phyloP scores from a whole-genome alignment of 1,140 invertebrate species.

The Coenobita brevimanus region DNA sequence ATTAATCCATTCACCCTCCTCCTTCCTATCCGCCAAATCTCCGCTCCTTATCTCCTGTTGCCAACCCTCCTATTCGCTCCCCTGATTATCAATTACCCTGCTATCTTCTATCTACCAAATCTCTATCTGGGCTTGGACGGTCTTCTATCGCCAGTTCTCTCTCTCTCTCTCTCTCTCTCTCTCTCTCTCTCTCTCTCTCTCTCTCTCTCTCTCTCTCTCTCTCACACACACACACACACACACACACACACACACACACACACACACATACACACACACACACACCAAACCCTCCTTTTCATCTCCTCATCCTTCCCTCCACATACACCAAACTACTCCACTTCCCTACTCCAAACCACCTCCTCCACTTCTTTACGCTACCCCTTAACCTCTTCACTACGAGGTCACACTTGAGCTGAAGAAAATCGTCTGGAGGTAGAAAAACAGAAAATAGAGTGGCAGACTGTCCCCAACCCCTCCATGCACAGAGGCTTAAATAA shows the following conservation, averaged over 20 bases:
- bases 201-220: slow-evolving; percentile 27
- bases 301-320: background rate
- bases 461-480: too few relatives aligned
- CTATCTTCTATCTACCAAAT: background rate
- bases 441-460: too few relatives aligned
- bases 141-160: too few relatives aligned
- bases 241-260: slow-evolving; percentile 15
- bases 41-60: background rate
- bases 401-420: too few relatives aligned
- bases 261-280: background rate
- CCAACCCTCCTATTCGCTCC: slow-evolving; percentile 6
- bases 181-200: background rate
- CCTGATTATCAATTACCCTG: background rate
- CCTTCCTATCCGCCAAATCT: background rate
- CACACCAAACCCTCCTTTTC: background rate
- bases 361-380: too few relatives aligned
- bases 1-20: too few relatives aligned
- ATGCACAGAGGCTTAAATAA: too few relatives aligned
- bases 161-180: too few relatives aligned
- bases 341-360: too few relatives aligned
- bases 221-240: slow-evolving; percentile 23
- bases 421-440: too few relatives aligned
- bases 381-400: too few relatives aligned
- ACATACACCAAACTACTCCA: background rate
- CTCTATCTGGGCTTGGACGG: background rate